phyloP scores from a whole-genome alignment of 2,888 invertebrate genomes.

The Ellobium chinense region DNA sequence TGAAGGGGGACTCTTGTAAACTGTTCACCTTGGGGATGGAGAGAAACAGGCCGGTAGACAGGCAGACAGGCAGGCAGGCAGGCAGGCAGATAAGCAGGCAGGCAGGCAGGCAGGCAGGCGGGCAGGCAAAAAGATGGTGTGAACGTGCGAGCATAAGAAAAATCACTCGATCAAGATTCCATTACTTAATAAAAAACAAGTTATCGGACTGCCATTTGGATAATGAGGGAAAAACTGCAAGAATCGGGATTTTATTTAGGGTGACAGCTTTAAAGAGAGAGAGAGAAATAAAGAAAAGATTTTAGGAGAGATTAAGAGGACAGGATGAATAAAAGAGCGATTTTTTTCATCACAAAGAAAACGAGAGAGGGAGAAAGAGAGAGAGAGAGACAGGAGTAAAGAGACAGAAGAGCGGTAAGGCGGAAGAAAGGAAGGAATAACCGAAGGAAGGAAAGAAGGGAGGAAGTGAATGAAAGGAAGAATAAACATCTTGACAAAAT shows the following conservation, averaged over 20 bases:
- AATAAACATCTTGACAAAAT: background rate
- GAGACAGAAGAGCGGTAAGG: background rate
- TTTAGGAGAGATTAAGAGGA: background rate
- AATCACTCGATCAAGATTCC: too few species aligned
- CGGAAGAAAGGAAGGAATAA: background rate
- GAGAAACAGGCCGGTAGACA: too few species aligned
- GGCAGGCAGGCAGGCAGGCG: too few species aligned
- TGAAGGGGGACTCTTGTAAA: too few species aligned
- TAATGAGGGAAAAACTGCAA: too few species aligned
- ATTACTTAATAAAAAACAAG: background rate
- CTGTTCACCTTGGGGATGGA: too few species aligned
- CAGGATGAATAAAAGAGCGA: background rate
- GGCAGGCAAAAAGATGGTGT: too few species aligned
- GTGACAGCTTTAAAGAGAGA: background rate
- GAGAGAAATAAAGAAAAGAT: background rate
- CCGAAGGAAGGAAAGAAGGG: background rate
- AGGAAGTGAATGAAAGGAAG: background rate
- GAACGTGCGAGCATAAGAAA: too few species aligned
- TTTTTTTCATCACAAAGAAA: background rate
- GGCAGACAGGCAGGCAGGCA: too few species aligned
- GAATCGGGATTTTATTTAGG: too few species aligned
- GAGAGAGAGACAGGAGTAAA: conserved; percentile 15
- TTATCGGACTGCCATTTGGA: background rate
- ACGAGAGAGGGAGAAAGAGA: conserved; percentile 11
- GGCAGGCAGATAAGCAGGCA: too few species aligned